Evolutionary conservation across 1,140 invertebrate species (phyloP), one percentile per base, ranked within the genome.

Genomic region (Cardiocondyla obscurior): DNA sequence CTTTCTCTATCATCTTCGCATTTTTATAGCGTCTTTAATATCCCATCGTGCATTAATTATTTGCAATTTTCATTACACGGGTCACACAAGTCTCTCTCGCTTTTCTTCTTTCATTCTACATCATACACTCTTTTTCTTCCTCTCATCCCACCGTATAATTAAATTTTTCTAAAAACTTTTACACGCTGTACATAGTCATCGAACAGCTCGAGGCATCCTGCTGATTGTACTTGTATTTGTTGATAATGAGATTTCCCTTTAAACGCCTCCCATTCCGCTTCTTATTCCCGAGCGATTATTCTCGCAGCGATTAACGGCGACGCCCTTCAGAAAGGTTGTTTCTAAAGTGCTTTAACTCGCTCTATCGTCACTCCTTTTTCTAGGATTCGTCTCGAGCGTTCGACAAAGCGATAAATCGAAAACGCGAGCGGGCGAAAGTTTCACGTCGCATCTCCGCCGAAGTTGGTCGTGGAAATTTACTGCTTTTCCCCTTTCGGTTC

Each of bases 1-100:
- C 88, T 90, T 92, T 91, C 86, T 90, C 86, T 90, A 87, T 86
- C 88, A 82, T 90, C 74, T 88, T 89, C 83, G 14, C 46, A 85
- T 90, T 85, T 86, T 85, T 69, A 83, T 90, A 90, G 85, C 88
- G 62, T 90, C 73, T 86, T 84, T 73, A 81, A 85, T 81, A 58
- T 82, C 62, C 44, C 67, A 51, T 89, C 86, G 85, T 90, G 87
- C 88, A 87, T 86, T 76, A 62, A 44, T 81, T 49, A 49, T 77
- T n/a, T 65, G 19, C 12, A 73, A 85, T 82, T 36, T 49, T 81
- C 3, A 51, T 65, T 44, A 19, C 44, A 77, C 33, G 19, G 19
- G 51, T 73, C 4, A 57, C 49, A 14, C 25, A 44, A 69, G 33
- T 22, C 22, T 79, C 30, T 69, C 67, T 55, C 36, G 2, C 14